These are phyloP conservation scores for Amphiprion percula DNA, from an alignment of 2,113 vertebrate species.

Conservation along the genomic window DNA sequence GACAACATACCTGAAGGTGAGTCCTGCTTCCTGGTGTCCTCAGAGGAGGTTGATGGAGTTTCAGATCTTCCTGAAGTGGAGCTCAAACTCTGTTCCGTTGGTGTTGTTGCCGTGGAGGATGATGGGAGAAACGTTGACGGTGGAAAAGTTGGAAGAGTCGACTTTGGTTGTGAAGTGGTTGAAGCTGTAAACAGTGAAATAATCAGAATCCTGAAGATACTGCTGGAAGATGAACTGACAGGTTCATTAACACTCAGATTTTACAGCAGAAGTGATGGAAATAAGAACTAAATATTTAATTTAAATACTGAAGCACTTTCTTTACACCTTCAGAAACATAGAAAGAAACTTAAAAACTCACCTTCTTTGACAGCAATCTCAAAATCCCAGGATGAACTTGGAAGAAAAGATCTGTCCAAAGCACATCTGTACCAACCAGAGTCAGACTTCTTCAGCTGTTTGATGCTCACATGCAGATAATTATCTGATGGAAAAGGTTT, in stretches of 20 bases:
- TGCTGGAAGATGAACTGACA: neutral
- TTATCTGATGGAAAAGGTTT: too few relatives aligned
- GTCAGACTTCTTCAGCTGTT: slow-evolving; percentile 15
- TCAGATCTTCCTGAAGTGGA: neutral
- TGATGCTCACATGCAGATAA: neutral
- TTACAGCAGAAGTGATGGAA: too few relatives aligned
- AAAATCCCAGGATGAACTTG: too few relatives aligned
- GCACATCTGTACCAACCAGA: neutral
- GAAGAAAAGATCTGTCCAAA: neutral
- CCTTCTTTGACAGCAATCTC: slow-evolving; percentile 7
- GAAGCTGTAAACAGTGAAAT: neutral
- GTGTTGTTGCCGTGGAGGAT: neutral
- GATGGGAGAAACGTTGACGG: neutral
- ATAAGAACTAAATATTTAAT: too few relatives aligned
- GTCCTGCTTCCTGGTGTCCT: too few relatives aligned
- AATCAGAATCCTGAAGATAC: neutral
- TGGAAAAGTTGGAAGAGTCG: neutral
- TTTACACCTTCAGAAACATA: too few relatives aligned
- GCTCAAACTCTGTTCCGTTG: neutral
- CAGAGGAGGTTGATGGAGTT: neutral
- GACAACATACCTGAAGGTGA: neutral
- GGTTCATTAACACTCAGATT: too few relatives aligned
- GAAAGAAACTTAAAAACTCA: slow-evolving; percentile 24
- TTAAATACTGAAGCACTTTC: too few relatives aligned
- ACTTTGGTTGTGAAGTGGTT: neutral